These are phyloP conservation scores for Centropus unirufus DNA, from an alignment of 2,113 vertebrate species.

Conservation along the genomic window DNA sequence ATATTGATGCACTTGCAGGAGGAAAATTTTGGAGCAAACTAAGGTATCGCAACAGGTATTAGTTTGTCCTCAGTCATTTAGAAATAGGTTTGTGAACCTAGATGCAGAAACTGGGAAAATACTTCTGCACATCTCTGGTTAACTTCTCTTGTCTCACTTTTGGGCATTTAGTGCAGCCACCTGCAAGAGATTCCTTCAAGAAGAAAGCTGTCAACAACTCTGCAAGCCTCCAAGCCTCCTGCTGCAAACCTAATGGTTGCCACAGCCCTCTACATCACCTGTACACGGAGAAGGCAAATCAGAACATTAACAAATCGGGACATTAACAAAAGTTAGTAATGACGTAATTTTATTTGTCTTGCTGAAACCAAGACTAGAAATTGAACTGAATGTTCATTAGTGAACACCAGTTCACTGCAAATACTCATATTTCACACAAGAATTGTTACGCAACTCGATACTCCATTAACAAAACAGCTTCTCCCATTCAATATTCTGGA, in stretches of 20 bases:
- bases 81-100: background rate
- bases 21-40: background rate
- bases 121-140: background rate
- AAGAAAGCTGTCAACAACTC: background rate
- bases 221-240: background rate
- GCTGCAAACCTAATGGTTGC: background rate
- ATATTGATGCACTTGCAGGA: background rate
- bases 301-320: background rate
- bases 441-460: background rate
- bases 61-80: background rate
- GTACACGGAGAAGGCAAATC: background rate
- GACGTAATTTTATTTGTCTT: background rate
- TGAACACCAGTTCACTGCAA: slow-evolving; percentile 1
- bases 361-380: slow-evolving; percentile 3
- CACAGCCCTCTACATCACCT: background rate
- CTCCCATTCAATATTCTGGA: slow-evolving; percentile 11
- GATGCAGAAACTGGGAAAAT: background rate
- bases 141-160: background rate
- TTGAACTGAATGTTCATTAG: slow-evolving; percentile 10
- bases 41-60: background rate
- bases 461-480: background rate
- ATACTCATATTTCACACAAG: background rate
- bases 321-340: background rate
- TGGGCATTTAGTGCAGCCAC: background rate
- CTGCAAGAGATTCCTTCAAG: background rate